Conservation (phyloP, 2,797 vertebrate genomes). For the Mycteria americana region DNA sequence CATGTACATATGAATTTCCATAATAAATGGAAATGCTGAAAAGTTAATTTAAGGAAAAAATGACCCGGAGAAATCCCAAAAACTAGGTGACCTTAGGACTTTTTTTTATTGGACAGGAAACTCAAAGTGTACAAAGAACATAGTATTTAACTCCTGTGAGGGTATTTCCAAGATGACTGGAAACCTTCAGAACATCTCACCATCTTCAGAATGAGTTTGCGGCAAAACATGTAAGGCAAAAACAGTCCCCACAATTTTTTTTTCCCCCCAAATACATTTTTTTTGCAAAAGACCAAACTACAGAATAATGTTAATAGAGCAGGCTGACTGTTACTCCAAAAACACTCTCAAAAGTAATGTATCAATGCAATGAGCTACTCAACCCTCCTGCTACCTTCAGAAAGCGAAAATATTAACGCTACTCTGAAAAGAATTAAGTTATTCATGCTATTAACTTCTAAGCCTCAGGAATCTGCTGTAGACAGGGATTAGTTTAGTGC, state of each 20-base stretch:
- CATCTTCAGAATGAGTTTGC: background rate
- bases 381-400: background rate
- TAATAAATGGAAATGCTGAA: background rate
- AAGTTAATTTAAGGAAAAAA: background rate
- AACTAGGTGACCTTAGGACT: background rate
- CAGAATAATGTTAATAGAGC: background rate
- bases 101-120: background rate
- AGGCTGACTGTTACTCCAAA: background rate
- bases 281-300: background rate
- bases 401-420: background rate
- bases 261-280: background rate
- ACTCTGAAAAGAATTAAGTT: constrained; percentile 10
- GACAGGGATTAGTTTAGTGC: background rate
- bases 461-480: constrained; percentile 23
- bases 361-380: background rate
- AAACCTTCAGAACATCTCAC: background rate
- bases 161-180: background rate
- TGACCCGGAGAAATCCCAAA: background rate
- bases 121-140: background rate
- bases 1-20: background rate
- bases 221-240: background rate
- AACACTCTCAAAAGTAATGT: background rate
- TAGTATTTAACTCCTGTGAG: background rate
- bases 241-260: background rate
- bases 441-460: background rate